These are phyloP conservation scores for Hydrotaea diabolus DNA, from an alignment of 2,888 invertebrate genomes.

Conservation along the genomic window DNA sequence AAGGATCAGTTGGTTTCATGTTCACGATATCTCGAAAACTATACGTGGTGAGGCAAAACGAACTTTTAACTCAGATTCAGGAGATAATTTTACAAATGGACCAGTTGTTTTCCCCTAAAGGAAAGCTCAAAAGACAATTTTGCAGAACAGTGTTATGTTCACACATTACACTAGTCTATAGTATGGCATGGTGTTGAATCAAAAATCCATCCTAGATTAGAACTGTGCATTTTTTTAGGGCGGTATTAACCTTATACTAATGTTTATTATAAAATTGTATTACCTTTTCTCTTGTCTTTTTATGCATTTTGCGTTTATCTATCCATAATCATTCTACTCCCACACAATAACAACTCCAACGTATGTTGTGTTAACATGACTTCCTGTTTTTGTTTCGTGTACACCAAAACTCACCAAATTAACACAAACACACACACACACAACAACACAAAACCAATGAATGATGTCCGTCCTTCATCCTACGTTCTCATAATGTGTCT, in stretches of 20 bases:
- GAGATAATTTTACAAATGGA: too few relatives aligned
- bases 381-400: slow-evolving; percentile 15
- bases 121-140: too few relatives aligned
- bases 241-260: slow-evolving; percentile 13
- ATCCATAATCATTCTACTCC: neutral
- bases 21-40: too few relatives aligned
- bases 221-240: slow-evolving; percentile 21
- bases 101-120: too few relatives aligned
- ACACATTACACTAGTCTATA: too few relatives aligned
- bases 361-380: slow-evolving; percentile 33
- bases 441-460: too few relatives aligned
- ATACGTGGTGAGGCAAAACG: too few relatives aligned
- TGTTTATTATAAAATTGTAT: slow-evolving; percentile 2
- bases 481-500: neutral
- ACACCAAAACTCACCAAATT: slow-evolving; percentile 17
- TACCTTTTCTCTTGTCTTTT: slow-evolving; percentile 44
- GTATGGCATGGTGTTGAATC: too few relatives aligned
- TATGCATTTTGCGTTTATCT: slow-evolving; percentile 44
- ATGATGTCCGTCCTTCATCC: slow-evolving; percentile 22
- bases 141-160: too few relatives aligned
- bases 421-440: slow-evolving; percentile 1
- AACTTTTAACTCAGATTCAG: too few relatives aligned
- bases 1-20: too few relatives aligned
- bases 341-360: slow-evolving; percentile 4
- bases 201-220: neutral